Conservation (phyloP, 1,140 invertebrate species). For the Drosophila funebris region DNA sequence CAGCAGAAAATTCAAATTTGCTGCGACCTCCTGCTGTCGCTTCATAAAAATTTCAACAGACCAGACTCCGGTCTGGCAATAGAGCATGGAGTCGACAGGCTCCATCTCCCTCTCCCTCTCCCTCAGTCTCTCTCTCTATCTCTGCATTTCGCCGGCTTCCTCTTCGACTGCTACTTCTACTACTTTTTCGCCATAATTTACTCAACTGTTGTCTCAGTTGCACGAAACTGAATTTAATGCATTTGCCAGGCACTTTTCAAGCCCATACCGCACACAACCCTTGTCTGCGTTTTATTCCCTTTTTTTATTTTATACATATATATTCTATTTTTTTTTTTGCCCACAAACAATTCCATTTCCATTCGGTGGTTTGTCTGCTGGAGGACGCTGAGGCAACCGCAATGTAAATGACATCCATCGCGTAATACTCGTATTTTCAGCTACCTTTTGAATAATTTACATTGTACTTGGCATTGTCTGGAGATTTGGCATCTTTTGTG, state of each 20-base stretch:
- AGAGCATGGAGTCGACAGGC: constrained; percentile 7
- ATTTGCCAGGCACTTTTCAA: constrained; percentile 71
- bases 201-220: constrained; percentile 81
- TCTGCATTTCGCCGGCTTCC: too few relatives aligned
- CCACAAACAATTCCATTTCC: constrained; percentile 51
- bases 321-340: too few relatives aligned
- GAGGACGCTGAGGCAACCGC: constrained; percentile 29
- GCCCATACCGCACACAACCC: not conserved
- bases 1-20: constrained; percentile 38
- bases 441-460: constrained; percentile 81
- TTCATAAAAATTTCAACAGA: constrained; percentile 74
- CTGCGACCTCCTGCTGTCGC: not conserved
- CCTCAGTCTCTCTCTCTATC: too few relatives aligned
- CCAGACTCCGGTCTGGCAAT: constrained; percentile 39
- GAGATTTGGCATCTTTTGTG: constrained; percentile 58
- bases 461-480: constrained; percentile 70
- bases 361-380: constrained; percentile 22
- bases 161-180: not conserved
- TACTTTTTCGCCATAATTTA: constrained; percentile 71
- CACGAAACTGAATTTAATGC: constrained; percentile 80
- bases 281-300: not conserved
- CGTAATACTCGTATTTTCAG: constrained; percentile 56
- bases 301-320: too few relatives aligned
- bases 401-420: constrained; percentile 69
- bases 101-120: not conserved